Base-by-base conservation (phyloP, 2,888 invertebrate genomes). In the Dastarcus helophoroides region DNA sequence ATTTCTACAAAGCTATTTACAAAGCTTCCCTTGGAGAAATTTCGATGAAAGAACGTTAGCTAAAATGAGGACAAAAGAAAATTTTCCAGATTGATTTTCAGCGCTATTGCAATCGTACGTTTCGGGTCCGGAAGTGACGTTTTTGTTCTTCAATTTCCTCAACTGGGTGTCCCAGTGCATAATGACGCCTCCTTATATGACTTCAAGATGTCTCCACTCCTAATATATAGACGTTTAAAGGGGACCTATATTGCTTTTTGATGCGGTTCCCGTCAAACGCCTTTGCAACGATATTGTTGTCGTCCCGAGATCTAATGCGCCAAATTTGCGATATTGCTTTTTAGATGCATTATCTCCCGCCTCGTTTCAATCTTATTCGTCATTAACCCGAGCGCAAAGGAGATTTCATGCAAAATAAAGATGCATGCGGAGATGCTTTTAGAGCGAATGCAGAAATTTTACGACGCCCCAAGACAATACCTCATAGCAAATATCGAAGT, bases 61-160 rank as follows among this genome's bases (percentile, higher is more conserved):
- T 6, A 23, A 23, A 23, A 10, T 23, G 9, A 23, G 39, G 39
- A 38, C 37, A 34, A 41, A 38, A 41, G 40, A 35, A 41, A 39
- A 25, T 35, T 39, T 40, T 32, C 37, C 40, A 40, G 39, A 46
- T 46, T 46, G 46, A 46, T 46, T 44, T 38, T 40, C 29, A 31
- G 27, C 32, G 31, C 33, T 28, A 31, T 35, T 36, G 43, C 46
- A 50, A 50, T 49, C 49, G 47, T 35, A 22, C 39, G 40, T 34
- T 29, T 34, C 33, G 30, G 29, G 39, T 32, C 32, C 38, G 46
- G 42, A 45, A 44, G 38, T 43, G 48, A 46, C 44, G 49, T 47
- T 51, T n/a, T 51, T 50, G 48, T 53, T 50, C 46, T 40, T 36
- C 49, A 50, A 49, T 50, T 51, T 50, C 45, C 44, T 34, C 33